Evolutionary conservation across 1,140 invertebrate species (phyloP), one percentile per base, ranked within the genome.

Genomic region (Gonioctena quinquepunctata): DNA sequence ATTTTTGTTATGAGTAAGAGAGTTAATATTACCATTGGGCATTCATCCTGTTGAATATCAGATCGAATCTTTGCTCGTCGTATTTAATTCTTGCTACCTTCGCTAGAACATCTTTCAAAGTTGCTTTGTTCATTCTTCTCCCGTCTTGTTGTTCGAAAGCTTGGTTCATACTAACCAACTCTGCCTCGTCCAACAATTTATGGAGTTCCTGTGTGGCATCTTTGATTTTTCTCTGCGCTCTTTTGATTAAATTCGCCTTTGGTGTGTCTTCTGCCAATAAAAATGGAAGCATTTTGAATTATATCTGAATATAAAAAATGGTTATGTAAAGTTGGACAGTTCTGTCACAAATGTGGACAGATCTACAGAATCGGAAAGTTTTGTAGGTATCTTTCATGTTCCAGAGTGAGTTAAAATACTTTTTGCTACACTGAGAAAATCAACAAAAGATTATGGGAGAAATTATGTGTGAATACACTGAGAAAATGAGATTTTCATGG

Each of bases 31-130:
- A 79, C 78, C 76, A 70, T 25, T 62, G 56, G 1, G 70, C 69
- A 57, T 81, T 80, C 25, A 81, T 81, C 64, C 70, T 71, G n/a
- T 63, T 49, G 65, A 79, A 81, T 18, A 78, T 67, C 18, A 74
- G 50, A n/a, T 76, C 65, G 69, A 77, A 80, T 13, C 72, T 70
- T 0, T 78, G 72, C 2, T 75, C 63, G 2, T 75, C 68, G 50
- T 77, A 80, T 19, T 70, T 61, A 21, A 81, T 69, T 65, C 64
- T 72, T 0, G 71, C 77, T 8, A 76, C 60, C 13, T 70, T 68
- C 11, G 50, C 18, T 19, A 81, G 65, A 2, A 76, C 66, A 49
- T 76, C 72, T 64, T 73, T 67, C 5, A 80, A 59, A 52, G 78
- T 69, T 16, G 73, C 65, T 23, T 69, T 70, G 49, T 75, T 72